Evolutionary conservation across 2,888 invertebrate species (phyloP), one percentile per base, ranked within the genome.

Genomic region (Caenorhabditis drosophilae): DNA sequence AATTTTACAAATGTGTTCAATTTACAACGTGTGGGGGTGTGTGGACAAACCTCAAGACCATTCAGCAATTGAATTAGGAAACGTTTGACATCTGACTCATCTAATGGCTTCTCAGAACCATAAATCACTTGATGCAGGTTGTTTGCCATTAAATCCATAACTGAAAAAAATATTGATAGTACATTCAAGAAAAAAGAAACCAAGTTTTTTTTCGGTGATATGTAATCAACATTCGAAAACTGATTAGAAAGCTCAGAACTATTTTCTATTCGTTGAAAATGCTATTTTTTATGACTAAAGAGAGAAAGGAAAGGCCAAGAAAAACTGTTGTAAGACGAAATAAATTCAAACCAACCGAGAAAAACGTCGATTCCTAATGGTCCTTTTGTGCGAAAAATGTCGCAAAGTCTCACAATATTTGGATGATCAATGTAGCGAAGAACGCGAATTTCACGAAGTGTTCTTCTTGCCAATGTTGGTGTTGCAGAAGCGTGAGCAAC

Each of bases 111-210:
- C 35, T 50, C 54, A 26, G 61, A 63, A 20, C 77, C 76, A 62
- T 80, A 73, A 42, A 81, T 81, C 27, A 81, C 71, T 25, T 78
- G 76, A 52, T 81, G 80, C 46, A 81, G 56, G 52, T 72, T 76
- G 44, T 77, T 75, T 51, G 76, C 76, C 80, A 81, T 81, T 26
- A 81, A 51, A 44, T 80, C 79, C 80, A 81, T 81, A 9, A 81
- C 76, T 70, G 40, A 45, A 73, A 70, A 44, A 7, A 36, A 27
- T 38, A 18, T 20, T 35, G n/a, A n/a, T n/a, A n/a, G n/a, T n/a
- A n/a, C n/a, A n/a, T n/a, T n/a, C n/a, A n/a, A n/a, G n/a, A n/a
- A n/a, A n/a, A n/a, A n/a, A n/a, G n/a, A n/a, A n/a, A n/a, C n/a
- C n/a, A n/a, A n/a, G n/a, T n/a, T n/a, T n/a, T n/a, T n/a, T n/a